Percentiles rank a stretch among this genome's conserved stretches.
Conservation (phyloP, 2,113 vertebrate genomes). For the Lathamus discolor region DNA sequence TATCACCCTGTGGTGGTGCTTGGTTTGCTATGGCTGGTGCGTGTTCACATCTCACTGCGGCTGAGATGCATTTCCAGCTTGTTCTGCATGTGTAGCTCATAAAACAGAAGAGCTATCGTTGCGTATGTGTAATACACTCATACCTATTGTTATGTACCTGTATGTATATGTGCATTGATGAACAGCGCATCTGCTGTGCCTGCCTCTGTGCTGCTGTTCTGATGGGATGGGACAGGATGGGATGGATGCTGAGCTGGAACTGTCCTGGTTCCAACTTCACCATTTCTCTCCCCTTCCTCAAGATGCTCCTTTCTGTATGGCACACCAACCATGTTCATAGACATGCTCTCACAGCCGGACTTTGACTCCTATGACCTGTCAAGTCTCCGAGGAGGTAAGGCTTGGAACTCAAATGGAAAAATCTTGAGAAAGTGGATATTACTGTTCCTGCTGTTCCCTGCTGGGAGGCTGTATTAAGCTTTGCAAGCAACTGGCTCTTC, state of each 20-base stretch:
- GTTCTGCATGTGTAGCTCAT: neutral
- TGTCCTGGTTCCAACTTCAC: neutral
- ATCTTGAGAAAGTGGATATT: neutral
- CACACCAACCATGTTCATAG: slow-evolving; percentile 93
- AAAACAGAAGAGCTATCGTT: neutral
- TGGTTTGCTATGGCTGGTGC: neutral
- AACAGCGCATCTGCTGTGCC: neutral
- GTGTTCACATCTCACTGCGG: neutral
- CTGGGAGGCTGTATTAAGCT: neutral
- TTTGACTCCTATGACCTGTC: slow-evolving; percentile 81
- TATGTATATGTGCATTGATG: accelerated
- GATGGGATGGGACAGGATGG: accelerated
- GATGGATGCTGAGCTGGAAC: neutral
- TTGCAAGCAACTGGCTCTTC: neutral
- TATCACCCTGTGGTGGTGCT: accelerated
- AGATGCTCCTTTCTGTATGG: slow-evolving; percentile 82
- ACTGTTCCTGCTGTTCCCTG: neutral
- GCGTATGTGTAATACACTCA: neutral
- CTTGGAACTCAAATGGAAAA: neutral
- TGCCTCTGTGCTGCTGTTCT: neutral
- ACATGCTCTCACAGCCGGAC: slow-evolving; percentile 83
- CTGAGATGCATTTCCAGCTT: neutral
- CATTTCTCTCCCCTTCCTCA: neutral
- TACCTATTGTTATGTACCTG: accelerated
- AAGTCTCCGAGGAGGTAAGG: slow-evolving; percentile 78